A percentile compares a stretch with the other conserved stretches of the same genome.
phyloP scores from a whole-genome alignment of 1,140 invertebrate species.

The Drosophila sucinea region DNA sequence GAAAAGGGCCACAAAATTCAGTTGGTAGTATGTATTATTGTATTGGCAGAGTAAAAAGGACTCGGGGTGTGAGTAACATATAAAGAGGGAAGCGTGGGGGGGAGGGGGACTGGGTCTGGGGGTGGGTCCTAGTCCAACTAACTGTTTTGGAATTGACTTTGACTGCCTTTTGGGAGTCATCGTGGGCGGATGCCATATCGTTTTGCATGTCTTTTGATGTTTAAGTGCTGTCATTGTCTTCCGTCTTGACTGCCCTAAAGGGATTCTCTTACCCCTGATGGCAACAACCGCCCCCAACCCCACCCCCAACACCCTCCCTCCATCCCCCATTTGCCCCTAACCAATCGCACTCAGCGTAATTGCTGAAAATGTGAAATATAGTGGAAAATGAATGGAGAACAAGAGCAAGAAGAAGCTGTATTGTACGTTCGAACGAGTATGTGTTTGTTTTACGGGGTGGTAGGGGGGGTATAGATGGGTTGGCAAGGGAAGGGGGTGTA shows the following conservation, averaged over 20 bases:
- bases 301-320: not conserved
- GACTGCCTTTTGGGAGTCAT: conserved; percentile 8
- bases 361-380: conserved; percentile 32
- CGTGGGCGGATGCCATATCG: conserved; percentile 17
- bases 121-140: not conserved
- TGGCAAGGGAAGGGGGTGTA: not conserved
- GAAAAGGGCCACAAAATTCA: conserved; percentile 39
- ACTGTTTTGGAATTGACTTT: conserved; percentile 18
- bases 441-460: not conserved
- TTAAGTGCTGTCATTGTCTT: conserved; percentile 54
- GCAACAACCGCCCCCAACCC: not conserved
- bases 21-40: conserved; percentile 15
- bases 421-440: not conserved
- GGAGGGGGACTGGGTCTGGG: not conserved
- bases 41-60: conserved; percentile 10
- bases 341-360: conserved; percentile 54
- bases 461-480: not conserved
- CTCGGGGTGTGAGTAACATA: not conserved
- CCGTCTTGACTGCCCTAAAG: conserved; percentile 45
- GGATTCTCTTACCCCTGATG: conserved; percentile 20
- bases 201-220: conserved; percentile 27
- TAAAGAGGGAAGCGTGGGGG: not conserved
- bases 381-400: conserved; percentile 10
- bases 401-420: not conserved
- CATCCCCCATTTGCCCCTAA: conserved; percentile 13